A percentile compares a stretch with the other conserved stretches of the same genome.
Evolutionary conservation across 2,113 vertebrate species (phyloP).

Genomic region (Phasianus colchicus): DNA sequence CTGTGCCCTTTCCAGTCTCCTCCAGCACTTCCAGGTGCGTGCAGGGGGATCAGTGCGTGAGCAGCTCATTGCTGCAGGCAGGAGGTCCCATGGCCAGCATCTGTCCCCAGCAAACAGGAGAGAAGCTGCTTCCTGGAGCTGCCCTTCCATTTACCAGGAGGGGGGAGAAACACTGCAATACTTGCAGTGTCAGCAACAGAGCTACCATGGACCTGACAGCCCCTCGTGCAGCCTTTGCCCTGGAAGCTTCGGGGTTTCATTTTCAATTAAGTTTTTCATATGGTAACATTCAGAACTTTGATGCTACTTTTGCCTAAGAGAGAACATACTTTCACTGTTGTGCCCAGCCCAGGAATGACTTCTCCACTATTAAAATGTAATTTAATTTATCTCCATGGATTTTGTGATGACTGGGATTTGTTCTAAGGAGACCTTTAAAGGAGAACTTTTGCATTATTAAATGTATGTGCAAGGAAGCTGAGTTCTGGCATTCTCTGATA

Average conservation of each 20-base stretch:
- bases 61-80: accelerated
- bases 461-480: slow-evolving; percentile 55
- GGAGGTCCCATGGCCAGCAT: background rate
- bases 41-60: background rate
- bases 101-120: background rate
- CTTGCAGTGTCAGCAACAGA: background rate
- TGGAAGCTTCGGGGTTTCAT: background rate
- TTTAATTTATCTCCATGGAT: slow-evolving; percentile 47
- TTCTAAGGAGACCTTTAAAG: slow-evolving; percentile 62
- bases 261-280: slow-evolving; percentile 48
- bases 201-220: background rate
- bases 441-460: slow-evolving; percentile 53
- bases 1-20: background rate
- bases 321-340: slow-evolving; percentile 60
- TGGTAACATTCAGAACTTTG: slow-evolving; percentile 44
- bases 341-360: background rate
- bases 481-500: slow-evolving; percentile 67
- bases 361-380: slow-evolving; percentile 50
- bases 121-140: background rate
- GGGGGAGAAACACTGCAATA: background rate
- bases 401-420: slow-evolving; percentile 50
- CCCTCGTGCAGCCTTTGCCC: background rate
- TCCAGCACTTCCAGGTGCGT: background rate
- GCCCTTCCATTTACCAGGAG: background rate
- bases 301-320: slow-evolving; percentile 35